phyloP scores from a whole-genome alignment of 2,888 invertebrate genomes.

The Watsonalla cultraria region DNA sequence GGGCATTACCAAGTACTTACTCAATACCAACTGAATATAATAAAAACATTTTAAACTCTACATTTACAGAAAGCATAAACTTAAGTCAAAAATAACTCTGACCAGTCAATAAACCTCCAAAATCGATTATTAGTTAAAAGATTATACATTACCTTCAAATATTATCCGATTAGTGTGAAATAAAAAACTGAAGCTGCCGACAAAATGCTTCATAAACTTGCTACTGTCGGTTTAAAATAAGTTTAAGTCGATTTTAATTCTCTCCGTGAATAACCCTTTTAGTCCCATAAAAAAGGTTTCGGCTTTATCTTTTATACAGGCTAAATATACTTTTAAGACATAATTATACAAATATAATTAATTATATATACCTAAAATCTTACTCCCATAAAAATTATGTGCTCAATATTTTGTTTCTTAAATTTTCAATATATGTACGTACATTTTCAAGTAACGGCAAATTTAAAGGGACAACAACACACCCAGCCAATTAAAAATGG shows the following conservation, averaged over 20 bases:
- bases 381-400: too few relatives aligned
- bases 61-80: background rate
- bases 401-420: too few relatives aligned
- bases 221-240: conserved; percentile 26
- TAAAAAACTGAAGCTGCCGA: conserved; percentile 35
- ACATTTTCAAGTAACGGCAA: too few relatives aligned
- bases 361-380: too few relatives aligned
- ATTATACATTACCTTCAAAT: conserved; percentile 31
- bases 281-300: conserved; percentile 27
- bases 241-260: conserved; percentile 31
- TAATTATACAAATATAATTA: too few relatives aligned
- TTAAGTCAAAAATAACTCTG: background rate
- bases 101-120: conserved; percentile 10
- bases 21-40: too few relatives aligned
- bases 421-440: too few relatives aligned
- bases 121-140: conserved; percentile 16
- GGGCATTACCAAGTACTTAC: too few relatives aligned
- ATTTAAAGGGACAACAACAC: too few relatives aligned
- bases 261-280: conserved; percentile 41
- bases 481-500: too few relatives aligned
- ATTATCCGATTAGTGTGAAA: conserved; percentile 10
- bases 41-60: too few relatives aligned
- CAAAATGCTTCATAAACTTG: conserved; percentile 57
- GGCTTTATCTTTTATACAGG: conserved; percentile 6
- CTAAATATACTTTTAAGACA: too few relatives aligned